Conservation (phyloP, 2,888 invertebrate species). For the Pyrrhosoma nymphula region DNA sequence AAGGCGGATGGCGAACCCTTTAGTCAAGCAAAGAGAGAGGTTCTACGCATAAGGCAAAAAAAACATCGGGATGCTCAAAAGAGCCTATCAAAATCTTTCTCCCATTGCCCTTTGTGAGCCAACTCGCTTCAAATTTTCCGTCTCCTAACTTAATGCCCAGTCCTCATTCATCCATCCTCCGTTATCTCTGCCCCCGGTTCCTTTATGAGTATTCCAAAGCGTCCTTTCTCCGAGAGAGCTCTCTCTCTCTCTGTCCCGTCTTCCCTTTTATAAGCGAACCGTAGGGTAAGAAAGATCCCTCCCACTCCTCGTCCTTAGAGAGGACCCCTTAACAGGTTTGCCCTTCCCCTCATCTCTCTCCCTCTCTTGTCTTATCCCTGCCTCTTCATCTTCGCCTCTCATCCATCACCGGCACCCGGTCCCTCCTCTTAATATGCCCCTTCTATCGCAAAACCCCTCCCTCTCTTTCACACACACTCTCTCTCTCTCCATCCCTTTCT, state of each 20-base stretch:
- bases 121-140: background rate
- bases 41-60: background rate
- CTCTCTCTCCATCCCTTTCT: background rate
- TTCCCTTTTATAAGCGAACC: background rate
- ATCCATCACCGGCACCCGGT: background rate
- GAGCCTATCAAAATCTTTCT: background rate
- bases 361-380: background rate
- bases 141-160: background rate
- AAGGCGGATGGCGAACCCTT: background rate
- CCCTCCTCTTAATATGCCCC: conserved; percentile 3
- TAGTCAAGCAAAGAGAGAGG: background rate
- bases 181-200: background rate
- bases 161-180: background rate
- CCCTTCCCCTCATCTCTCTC: background rate
- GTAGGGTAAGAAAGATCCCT: no score
- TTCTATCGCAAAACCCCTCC: background rate
- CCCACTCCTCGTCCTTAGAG: no score
- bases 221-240: background rate
- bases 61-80: background rate
- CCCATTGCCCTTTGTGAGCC: background rate
- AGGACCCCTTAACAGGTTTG: background rate
- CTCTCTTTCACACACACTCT: background rate
- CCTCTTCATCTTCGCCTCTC: conserved; percentile 25
- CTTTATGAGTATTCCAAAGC: background rate
- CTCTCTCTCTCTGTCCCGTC: background rate